Evolutionary conservation across 1,140 invertebrate genomes (phyloP).

Genomic region (Listronotus bonariensis): DNA sequence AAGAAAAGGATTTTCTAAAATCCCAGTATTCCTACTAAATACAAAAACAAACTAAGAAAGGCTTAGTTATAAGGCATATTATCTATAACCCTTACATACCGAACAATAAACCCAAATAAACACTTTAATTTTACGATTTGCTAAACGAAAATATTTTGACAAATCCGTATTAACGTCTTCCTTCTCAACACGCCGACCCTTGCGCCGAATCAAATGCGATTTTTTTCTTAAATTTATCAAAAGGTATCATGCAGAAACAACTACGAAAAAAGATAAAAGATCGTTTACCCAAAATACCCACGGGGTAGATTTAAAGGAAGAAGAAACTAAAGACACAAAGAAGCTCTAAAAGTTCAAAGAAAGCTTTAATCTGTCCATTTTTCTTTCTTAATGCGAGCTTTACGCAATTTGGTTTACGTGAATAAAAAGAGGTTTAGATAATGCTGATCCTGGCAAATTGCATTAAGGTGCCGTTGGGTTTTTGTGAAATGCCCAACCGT

Average conservation of each 20-base stretch:
- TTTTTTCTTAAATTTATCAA: slow-evolving; percentile 25
- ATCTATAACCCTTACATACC: too few species aligned
- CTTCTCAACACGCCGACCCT: slow-evolving; percentile 16
- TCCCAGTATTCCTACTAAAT: too few species aligned
- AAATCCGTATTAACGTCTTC: slow-evolving; percentile 35
- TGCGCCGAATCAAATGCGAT: slow-evolving; percentile 19
- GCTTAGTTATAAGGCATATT: too few species aligned
- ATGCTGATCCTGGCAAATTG: slow-evolving; percentile 23
- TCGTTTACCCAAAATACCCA: slow-evolving; percentile 10
- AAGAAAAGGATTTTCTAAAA: too few species aligned
- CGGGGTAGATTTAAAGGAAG: neutral
- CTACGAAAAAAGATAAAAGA: slow-evolving; percentile 20
- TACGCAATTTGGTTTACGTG: slow-evolving; percentile 29
- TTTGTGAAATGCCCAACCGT: slow-evolving; percentile 35
- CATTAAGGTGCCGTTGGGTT: slow-evolving; percentile 10
- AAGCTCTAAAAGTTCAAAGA: slow-evolving; percentile 23
- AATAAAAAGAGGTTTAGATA: slow-evolving; percentile 30
- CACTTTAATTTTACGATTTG: too few species aligned
- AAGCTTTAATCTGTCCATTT: slow-evolving; percentile 33
- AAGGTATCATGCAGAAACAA: slow-evolving; percentile 34
- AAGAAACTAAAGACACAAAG: slow-evolving; percentile 28
- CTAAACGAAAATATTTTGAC: slow-evolving; percentile 34
- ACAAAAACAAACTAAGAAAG: too few species aligned
- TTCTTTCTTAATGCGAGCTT: slow-evolving; percentile 28
- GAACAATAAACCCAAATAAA: too few species aligned